Evolutionary conservation across 2,113 vertebrate genomes (phyloP).

Genomic region (Boleophthalmus pectinirostris): DNA sequence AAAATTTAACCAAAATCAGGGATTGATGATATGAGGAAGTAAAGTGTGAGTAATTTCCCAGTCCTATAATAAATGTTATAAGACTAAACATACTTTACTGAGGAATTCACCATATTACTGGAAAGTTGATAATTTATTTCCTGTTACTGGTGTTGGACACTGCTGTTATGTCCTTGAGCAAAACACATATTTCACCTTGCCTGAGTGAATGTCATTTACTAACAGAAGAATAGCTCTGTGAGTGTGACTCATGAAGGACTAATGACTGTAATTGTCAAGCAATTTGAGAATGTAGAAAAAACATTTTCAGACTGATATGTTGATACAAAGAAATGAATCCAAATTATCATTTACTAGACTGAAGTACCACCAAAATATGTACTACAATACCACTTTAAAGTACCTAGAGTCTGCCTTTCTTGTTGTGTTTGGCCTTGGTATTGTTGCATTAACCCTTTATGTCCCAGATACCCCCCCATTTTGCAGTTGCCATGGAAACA

Average conservation of each 20-base stretch:
- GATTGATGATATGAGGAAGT: too few relatives aligned
- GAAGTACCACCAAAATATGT: too few relatives aligned
- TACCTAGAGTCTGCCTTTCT: background rate
- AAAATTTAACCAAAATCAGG: too few relatives aligned
- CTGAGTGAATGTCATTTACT: too few relatives aligned
- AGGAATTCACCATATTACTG: background rate
- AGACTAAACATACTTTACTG: too few relatives aligned
- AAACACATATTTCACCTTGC: too few relatives aligned
- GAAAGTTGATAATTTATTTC: background rate
- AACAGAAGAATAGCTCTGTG: background rate
- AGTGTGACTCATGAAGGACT: background rate
- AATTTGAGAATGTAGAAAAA: background rate
- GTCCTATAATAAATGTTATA: too few relatives aligned
- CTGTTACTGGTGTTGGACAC: too few relatives aligned
- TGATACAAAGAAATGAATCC: background rate
- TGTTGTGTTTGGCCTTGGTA: conserved; percentile 29
- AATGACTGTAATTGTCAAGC: background rate
- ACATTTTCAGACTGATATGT: background rate
- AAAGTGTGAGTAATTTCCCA: too few relatives aligned
- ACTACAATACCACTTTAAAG: background rate
- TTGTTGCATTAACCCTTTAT: conserved; percentile 36
- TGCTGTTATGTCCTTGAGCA: too few relatives aligned
- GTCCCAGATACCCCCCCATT: conserved; percentile 17
- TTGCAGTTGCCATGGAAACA: conserved; percentile 70
- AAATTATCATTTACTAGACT: too few relatives aligned